Evolutionary conservation across 2,797 vertebrate species (phyloP).

Genomic region (Lagodon rhomboides): DNA sequence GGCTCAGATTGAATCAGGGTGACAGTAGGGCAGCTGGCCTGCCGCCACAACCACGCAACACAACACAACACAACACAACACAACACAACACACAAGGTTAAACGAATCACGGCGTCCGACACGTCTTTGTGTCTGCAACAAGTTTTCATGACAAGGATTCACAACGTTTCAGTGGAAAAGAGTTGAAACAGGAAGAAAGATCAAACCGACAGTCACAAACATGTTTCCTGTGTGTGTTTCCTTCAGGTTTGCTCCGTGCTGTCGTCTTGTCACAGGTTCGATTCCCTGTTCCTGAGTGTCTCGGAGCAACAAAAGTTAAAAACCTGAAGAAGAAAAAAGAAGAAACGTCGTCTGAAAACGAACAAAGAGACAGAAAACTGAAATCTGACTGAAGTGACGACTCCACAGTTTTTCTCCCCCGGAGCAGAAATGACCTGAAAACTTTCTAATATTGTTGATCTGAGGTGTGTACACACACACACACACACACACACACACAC

Average conservation of each 20-base stretch:
- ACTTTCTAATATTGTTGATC: conserved; percentile 26
- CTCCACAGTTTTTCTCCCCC: conserved; percentile 12
- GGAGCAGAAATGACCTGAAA: conserved; percentile 56
- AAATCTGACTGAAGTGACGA: not conserved
- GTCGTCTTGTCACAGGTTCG: not conserved
- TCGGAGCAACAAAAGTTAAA: not conserved
- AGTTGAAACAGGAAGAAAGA: too few relatives aligned
- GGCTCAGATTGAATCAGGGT: conserved; percentile 64
- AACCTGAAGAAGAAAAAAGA: not conserved
- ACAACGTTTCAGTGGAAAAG: too few relatives aligned
- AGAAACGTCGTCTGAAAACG: not conserved
- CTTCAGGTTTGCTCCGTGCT: not conserved
- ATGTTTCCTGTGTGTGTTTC: too few relatives aligned
- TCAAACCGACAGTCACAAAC: too few relatives aligned
- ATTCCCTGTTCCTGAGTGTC: not conserved
- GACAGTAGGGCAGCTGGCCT: conserved; percentile 63
- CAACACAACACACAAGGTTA: conserved; percentile 48
- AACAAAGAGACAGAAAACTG: conserved; percentile 15
- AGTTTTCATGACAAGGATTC: not conserved
- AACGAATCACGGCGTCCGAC: not conserved
- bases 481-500: conserved; percentile 22
- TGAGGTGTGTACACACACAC: conserved; percentile 22
- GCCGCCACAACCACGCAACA: conserved; percentile 8
- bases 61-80: not conserved
- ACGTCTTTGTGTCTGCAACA: not conserved